Percentiles rank a stretch among this genome's conserved stretches.
phyloP scores from a whole-genome alignment of 2,888 invertebrate species.

The Pharmacophagus antenor region DNA sequence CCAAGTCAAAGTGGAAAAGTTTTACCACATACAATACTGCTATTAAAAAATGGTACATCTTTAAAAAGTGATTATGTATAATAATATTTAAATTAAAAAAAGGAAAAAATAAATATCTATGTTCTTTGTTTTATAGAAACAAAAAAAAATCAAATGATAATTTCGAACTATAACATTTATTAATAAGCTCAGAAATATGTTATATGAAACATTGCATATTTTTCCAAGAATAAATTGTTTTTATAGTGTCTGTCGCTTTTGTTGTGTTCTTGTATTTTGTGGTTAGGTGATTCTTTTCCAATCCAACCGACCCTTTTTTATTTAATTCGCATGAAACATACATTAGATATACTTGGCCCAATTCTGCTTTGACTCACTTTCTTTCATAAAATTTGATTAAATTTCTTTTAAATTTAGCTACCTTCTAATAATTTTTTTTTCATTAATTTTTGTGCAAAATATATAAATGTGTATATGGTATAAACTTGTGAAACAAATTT shows the following conservation, averaged over 20 bases:
- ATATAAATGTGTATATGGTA: too few species aligned
- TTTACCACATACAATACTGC: background rate
- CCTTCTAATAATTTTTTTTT: too few species aligned
- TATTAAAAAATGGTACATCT: background rate
- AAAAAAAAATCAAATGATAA: background rate
- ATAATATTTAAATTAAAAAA: background rate
- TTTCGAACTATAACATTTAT: too few species aligned
- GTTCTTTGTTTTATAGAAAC: too few species aligned
- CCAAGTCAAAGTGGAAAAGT: constrained; percentile 12
- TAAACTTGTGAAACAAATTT: too few species aligned
- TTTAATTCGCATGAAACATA: background rate
- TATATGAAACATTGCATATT: background rate
- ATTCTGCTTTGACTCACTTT: background rate
- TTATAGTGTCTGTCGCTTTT: background rate
- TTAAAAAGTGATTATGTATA: background rate
- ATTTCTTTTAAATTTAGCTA: background rate
- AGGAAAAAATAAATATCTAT: too few species aligned
- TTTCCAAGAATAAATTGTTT: background rate
- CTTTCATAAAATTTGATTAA: background rate
- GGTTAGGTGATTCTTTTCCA: background rate
- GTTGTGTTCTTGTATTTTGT: background rate
- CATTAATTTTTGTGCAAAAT: too few species aligned
- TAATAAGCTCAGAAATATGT: too few species aligned
- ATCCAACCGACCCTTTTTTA: background rate
- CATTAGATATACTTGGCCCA: background rate